Percentiles rank a stretch among this genome's conserved stretches.
These are phyloP conservation scores for Acanthaster planci DNA, from an alignment of 35 echinoderm and acorn worm species.

Conservation along the genomic window DNA sequence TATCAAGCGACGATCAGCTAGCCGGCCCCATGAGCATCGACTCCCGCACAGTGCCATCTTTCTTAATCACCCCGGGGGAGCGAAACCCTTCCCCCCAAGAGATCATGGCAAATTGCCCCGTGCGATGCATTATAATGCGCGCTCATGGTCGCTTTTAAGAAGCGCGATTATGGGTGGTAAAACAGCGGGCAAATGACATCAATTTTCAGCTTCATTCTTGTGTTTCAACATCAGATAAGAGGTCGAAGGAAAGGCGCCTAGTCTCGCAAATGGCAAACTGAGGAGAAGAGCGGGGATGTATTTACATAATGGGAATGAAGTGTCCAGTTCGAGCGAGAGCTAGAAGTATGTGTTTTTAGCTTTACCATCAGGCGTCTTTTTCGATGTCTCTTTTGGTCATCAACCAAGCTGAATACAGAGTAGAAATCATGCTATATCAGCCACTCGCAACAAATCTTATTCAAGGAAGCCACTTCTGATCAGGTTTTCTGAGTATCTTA, in stretches of 20 bases:
- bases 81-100: neutral
- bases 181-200: slow-evolving; percentile 26
- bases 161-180: neutral
- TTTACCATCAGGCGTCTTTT: too few relatives aligned
- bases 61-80: neutral
- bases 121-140: slow-evolving; percentile 1
- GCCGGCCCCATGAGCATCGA: too few relatives aligned
- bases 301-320: slow-evolving; percentile 8
- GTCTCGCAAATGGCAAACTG: neutral
- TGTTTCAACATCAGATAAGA: slow-evolving; percentile 29
- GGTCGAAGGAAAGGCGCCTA: slow-evolving; percentile 4
- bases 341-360: too few relatives aligned
- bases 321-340: too few relatives aligned
- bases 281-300: neutral
- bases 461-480: too few relatives aligned
- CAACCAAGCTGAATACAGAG: too few relatives aligned
- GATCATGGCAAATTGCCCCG: neutral
- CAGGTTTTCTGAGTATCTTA: too few relatives aligned
- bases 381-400: too few relatives aligned
- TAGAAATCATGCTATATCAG: too few relatives aligned
- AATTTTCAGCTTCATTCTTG: slow-evolving; percentile 10
- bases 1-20: too few relatives aligned
- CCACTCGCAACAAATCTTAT: too few relatives aligned
- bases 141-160: slow-evolving; percentile 11
- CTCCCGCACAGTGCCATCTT: too few relatives aligned